Evolutionary conservation across 2,888 invertebrate genomes (phyloP).

Genomic region (Amphipoea oculea): DNA sequence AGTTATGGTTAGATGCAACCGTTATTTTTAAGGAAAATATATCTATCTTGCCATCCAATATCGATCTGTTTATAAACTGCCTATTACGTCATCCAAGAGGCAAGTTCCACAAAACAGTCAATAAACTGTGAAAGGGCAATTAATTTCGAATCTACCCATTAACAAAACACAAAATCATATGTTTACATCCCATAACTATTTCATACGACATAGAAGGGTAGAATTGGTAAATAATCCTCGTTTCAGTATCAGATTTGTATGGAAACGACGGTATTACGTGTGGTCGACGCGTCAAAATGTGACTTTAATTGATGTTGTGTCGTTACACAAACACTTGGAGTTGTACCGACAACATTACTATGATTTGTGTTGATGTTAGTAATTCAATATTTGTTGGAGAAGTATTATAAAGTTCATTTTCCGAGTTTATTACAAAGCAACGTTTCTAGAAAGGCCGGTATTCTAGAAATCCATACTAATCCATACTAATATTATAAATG

Average conservation of each 20-base stretch:
- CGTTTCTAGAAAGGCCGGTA: neutral
- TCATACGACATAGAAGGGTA: constrained; percentile 61
- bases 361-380: constrained; percentile 22
- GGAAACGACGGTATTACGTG: constrained; percentile 85
- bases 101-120: constrained; percentile 29
- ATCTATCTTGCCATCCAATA: neutral
- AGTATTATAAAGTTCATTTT: neutral
- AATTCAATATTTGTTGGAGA: constrained; percentile 34
- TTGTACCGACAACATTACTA: constrained; percentile 75
- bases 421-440: neutral
- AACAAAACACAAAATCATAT: constrained; percentile 65
- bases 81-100: constrained; percentile 7
- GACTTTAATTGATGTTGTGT: constrained; percentile 89
- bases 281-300: constrained; percentile 81
- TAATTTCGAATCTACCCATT: constrained; percentile 60
- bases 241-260: constrained; percentile 75
- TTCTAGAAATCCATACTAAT: neutral
- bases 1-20: neutral
- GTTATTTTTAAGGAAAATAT: neutral
- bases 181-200: constrained; percentile 65
- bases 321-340: constrained; percentile 78
- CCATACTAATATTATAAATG: no score
- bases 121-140: constrained; percentile 51
- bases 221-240: constrained; percentile 67
- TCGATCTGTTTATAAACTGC: neutral